Base-by-base conservation (phyloP, 2,113 vertebrate species). In the Zapus hudsonius region DNA sequence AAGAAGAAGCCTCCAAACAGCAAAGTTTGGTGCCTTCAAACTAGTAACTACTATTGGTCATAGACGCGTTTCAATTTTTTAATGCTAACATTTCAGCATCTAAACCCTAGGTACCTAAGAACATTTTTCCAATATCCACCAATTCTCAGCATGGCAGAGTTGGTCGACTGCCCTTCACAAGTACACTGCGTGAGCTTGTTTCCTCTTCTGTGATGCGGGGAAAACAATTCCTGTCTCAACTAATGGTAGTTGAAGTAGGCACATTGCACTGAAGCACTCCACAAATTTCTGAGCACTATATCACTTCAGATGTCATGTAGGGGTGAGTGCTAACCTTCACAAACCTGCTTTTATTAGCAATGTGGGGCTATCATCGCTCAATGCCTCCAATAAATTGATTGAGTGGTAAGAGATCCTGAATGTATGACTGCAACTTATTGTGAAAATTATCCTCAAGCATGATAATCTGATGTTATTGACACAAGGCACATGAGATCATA, bases 401-500 rank as follows among this genome's bases (percentile, higher is more conserved):
- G 79, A 89, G 87, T 0, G 0, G 22, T 67, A 91, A 92, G 89
- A 84, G 88, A 27, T 84, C 67, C 55, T 96, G 16, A 91, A 67
- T 85, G 84, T 40, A 55, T 92, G 73, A 88, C 69, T 76, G 69
- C 93, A 94, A 89, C 17, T 13, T 81, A 79, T 93, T 92, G 96
- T 94, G 93, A 78, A 59, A 96, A 61, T 70, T 52, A 36, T 92
- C 92, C 0, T 63, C 1, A 2, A 86, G 93, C 84, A 74, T 79
- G 92, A 95, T 93, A 96, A 93, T 95, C 20, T 91, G 8, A 47
- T 95, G 95, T 90, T 92, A 92, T 96, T 95, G 97, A 97, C 97
- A 98, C 86, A 81, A 93, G 96, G 92, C 93, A 25, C 96, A 97
- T 96, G 97, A 97, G 97, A 98, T 97, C 79, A 63, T 89, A 93